phyloP scores from a whole-genome alignment of 2,888 invertebrate genomes.

The Callosobruchus maculatus region DNA sequence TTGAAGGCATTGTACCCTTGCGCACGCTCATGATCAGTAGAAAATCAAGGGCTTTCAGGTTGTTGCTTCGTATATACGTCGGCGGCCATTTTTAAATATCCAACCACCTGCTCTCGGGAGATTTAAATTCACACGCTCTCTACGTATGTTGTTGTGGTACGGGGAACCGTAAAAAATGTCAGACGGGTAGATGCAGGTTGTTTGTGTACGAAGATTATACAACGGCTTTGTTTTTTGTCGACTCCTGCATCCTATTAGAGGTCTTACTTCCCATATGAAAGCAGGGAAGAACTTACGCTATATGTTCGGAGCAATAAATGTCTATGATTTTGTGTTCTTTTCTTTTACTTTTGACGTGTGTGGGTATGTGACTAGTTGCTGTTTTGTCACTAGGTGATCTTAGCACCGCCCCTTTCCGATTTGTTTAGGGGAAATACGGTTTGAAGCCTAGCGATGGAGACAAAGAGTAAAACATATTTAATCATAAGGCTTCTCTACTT shows the following conservation, averaged over 20 bases:
- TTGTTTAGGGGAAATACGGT: too few species aligned
- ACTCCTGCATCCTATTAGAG: neutral
- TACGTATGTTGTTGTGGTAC: neutral
- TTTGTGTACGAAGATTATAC: neutral
- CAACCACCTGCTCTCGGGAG: constrained; percentile 16
- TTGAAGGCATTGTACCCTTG: too few species aligned
- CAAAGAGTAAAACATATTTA: too few species aligned
- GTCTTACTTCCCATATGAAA: neutral
- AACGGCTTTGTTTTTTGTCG: neutral
- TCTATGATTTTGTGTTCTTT: too few species aligned
- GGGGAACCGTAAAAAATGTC: neutral
- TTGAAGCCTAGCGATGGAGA: too few species aligned
- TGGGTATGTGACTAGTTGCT: too few species aligned
- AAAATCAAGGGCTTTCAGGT: neutral
- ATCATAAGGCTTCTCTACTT: too few species aligned
- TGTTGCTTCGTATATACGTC: neutral
- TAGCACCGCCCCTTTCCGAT: too few species aligned
- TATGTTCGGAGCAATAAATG: too few species aligned
- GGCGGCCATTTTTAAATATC: constrained; percentile 25
- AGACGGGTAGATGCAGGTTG: neutral
- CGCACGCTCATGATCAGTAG: neutral
- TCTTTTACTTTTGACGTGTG: too few species aligned
- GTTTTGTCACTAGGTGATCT: too few species aligned
- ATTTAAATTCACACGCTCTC: constrained; percentile 12
- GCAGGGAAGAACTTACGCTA: neutral